phyloP scores from a whole-genome alignment of 2,888 invertebrate species.

The Drosophila meridiana region DNA sequence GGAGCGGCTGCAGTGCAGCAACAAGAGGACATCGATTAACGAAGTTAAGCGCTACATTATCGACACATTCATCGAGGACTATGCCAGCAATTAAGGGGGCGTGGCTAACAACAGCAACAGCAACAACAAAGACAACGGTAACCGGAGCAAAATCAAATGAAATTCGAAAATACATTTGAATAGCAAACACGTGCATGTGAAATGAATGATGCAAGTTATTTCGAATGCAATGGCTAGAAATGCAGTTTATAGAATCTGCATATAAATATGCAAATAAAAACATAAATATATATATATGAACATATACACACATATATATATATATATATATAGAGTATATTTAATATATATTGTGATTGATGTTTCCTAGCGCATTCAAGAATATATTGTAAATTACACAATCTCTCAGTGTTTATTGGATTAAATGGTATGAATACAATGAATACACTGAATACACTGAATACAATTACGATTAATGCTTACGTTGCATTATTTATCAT shows the following conservation, averaged over 20 bases:
- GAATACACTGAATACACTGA: constrained; percentile 10
- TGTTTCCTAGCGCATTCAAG: constrained; percentile 70
- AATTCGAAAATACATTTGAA: constrained; percentile 26
- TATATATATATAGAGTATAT: constrained; percentile 35
- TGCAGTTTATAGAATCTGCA: constrained; percentile 22
- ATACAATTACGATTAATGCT: constrained; percentile 24
- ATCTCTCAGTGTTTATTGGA: constrained; percentile 4
- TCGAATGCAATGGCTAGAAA: constrained; percentile 26
- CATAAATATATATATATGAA: constrained; percentile 19
- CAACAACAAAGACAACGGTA: constrained; percentile 27
- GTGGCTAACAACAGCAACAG: constrained; percentile 31
- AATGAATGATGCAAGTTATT: constrained; percentile 37
- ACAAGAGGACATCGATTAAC: constrained; percentile 83
- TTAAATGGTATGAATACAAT: constrained; percentile 1
- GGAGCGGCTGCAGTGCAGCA: constrained; percentile 84
- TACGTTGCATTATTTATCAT: constrained; percentile 23
- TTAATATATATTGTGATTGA: constrained; percentile 66
- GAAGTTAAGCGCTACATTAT: constrained; percentile 85
- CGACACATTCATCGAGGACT: constrained; percentile 85
- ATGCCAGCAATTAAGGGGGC: constrained; percentile 79
- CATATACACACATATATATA: constrained; percentile 31
- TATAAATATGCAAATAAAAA: constrained; percentile 29
- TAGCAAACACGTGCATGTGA: constrained; percentile 27
- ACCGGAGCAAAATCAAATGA: constrained; percentile 53
- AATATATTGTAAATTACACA: constrained; percentile 60